Conservation (phyloP, 2,888 invertebrate genomes). For the Antheraea assamensis region DNA sequence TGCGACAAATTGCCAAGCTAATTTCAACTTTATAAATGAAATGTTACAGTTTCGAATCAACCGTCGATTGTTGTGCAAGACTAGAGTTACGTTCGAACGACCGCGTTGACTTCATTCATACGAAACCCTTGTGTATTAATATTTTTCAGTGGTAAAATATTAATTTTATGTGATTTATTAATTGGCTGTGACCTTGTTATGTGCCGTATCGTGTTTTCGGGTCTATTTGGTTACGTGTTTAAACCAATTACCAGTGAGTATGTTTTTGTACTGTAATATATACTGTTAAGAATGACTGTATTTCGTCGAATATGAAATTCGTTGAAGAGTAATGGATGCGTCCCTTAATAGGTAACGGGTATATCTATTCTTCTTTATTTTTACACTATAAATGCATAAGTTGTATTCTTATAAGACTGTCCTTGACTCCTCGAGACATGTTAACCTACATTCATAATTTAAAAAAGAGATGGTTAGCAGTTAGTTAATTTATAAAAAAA, state of each 20-base stretch:
- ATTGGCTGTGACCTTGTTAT: conserved; percentile 12
- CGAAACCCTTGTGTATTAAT: background rate
- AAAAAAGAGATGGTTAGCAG: too few species aligned
- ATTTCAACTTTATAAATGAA: background rate
- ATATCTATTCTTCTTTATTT: too few species aligned
- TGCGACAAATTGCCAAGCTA: background rate
- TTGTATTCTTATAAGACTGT: too few species aligned
- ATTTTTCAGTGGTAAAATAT: conserved; percentile 1
- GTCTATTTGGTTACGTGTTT: conserved; percentile 4
- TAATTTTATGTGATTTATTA: conserved; percentile 15
- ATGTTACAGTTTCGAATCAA: background rate
- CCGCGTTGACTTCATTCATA: background rate
- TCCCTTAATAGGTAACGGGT: too few species aligned
- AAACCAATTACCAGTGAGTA: conserved; percentile 6
- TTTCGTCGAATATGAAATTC: too few species aligned
- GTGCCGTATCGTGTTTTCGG: conserved; percentile 14
- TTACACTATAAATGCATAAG: too few species aligned
- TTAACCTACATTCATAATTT: too few species aligned
- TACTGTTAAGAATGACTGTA: too few species aligned
- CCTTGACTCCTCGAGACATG: too few species aligned
- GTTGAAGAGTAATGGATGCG: too few species aligned
- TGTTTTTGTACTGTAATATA: background rate
- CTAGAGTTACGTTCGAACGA: background rate
- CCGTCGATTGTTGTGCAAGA: background rate
- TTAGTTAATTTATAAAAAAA: too few species aligned